A percentile compares a stretch with the other conserved stretches of the same genome.
These are phyloP conservation scores for Chaenocephalus aceratus DNA, from an alignment of 2,113 vertebrate species.

Conservation along the genomic window DNA sequence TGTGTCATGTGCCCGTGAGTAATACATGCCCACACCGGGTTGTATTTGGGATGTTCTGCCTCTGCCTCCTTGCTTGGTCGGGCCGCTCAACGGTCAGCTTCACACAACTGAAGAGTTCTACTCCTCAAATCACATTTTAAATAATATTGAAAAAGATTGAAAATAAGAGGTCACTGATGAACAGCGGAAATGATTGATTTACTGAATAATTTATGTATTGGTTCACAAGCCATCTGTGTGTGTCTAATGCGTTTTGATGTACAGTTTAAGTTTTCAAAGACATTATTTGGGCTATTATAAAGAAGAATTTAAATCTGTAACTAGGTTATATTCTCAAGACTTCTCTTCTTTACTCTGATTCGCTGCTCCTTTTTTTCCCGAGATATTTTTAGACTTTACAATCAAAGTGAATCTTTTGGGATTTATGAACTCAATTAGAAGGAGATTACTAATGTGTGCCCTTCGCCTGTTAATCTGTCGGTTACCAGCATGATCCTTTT, in stretches of 20 bases:
- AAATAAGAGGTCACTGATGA: too few relatives aligned
- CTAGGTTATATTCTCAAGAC: conserved; percentile 62
- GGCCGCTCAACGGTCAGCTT: too few relatives aligned
- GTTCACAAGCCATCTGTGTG: conserved; percentile 1
- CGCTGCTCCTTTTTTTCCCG: conserved; percentile 32
- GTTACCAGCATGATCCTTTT: conserved; percentile 27
- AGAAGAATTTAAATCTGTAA: conserved; percentile 34
- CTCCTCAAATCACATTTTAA: neutral
- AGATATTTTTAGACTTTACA: conserved; percentile 78
- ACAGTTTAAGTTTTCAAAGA: neutral
- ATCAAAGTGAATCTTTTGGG: conserved; percentile 74
- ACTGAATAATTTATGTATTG: neutral
- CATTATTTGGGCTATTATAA: conserved; percentile 6
- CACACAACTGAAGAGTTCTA: neutral
- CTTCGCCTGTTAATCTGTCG: conserved; percentile 36
- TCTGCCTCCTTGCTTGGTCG: too few relatives aligned
- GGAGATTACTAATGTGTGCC: conserved; percentile 63
- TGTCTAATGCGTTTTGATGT: neutral
- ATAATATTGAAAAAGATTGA: neutral
- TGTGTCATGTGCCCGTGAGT: too few relatives aligned
- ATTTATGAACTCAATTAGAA: conserved; percentile 74
- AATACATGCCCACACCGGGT: too few relatives aligned
- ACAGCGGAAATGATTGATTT: neutral
- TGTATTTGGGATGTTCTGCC: too few relatives aligned
- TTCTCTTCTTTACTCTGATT: conserved; percentile 35